Base-by-base conservation (phyloP, 2,888 invertebrate genomes). In the Eupithecia dodoneata region DNA sequence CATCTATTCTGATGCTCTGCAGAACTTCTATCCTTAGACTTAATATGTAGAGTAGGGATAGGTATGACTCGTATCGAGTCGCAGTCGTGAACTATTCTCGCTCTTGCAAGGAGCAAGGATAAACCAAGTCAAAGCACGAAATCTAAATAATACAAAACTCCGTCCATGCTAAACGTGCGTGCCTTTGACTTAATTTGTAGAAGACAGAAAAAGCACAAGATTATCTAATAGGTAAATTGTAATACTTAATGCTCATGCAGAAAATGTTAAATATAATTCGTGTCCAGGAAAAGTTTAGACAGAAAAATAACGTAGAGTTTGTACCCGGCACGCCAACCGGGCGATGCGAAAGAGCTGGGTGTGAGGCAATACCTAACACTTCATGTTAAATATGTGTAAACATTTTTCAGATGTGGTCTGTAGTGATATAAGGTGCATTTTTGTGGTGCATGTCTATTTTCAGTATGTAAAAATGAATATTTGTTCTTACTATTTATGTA, bases 11-110 rank as follows among this genome's bases (percentile, higher is more conserved):
- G 97, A 97, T 85, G 96, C 96, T 66, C 93, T 97, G 70, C 96
- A 97, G 85, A 96, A 96, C 87, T 96, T 97, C 91, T 97, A 97
- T 87, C 97, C 97, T 82, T 97, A 95, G 63, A 65, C 30, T 55
- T 72, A 45, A 70, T 78, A 74, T 18, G 77, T 84, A 84, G 82
- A 79, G 81, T 87, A 59, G 55, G 55, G 9, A 18, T 88, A 82
- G 83, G 84, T 82, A 84, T 95, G 90, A 90, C 94, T 95, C 94
- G 94, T 95, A 95, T 94, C 94, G 94, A 94, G 94, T 87, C 87
- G 83, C 87, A 86, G 80, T 83, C 82, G 77, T 82, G 84, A 82
- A 85, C 81, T 83, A 85, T 80, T 79, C 79, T 81, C 83, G 85
- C 82, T 81, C 83, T 73, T 80, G 82, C 79, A 80, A 82, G 78